Evolutionary conservation across 2,888 invertebrate species (phyloP), one percentile per base, ranked within the genome.

Genomic region (Lordiphosa andalusiaca): DNA sequence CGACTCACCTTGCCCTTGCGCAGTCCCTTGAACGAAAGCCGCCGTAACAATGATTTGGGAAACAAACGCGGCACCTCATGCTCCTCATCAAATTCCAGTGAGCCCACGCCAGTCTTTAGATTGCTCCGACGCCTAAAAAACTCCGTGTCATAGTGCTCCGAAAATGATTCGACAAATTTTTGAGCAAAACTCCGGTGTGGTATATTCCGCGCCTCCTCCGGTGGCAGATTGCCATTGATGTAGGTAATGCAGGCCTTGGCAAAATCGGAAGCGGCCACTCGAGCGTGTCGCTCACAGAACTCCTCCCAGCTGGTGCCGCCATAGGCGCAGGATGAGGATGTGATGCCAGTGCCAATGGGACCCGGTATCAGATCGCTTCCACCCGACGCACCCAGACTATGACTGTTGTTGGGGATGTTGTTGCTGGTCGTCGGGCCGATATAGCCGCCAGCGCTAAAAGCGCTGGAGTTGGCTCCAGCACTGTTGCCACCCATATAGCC

Each of bases 1-100:
- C 7, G 38, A 40, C 84, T 76, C 77, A 74, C 95, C 94, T 93
- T 95, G 87, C 95, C 94, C 85, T 93, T 94, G 61, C 95, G 93
- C 50, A 97, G 90, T 61, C 96, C 96, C 88, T 96, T 96, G 81
- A 98, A 96, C 21, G 97, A 97, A 66, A 98, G 91, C 74, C 97
- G 91, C 75, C 96, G 91, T 86, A 95, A 94, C 88, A 97, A 96
- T 2, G 95, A 94, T 87, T 95, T 95, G 77, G 94, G 95, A 71
- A 92, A 93, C 50, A 94, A 92, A 90, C 95, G 95, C 0, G 95
- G 95, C 0, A 95, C 95, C 50, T 94, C 93, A 4, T 93, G 92
- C 73, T 95, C 95, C 84, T 95, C 95, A 0, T 94, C 93, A 76
- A 93, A 93, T 84, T 94, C 94, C 13, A 52, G 30, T 85, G 84